phyloP scores from a whole-genome alignment of 1,140 invertebrate genomes.

The Bombyx mandarina region DNA sequence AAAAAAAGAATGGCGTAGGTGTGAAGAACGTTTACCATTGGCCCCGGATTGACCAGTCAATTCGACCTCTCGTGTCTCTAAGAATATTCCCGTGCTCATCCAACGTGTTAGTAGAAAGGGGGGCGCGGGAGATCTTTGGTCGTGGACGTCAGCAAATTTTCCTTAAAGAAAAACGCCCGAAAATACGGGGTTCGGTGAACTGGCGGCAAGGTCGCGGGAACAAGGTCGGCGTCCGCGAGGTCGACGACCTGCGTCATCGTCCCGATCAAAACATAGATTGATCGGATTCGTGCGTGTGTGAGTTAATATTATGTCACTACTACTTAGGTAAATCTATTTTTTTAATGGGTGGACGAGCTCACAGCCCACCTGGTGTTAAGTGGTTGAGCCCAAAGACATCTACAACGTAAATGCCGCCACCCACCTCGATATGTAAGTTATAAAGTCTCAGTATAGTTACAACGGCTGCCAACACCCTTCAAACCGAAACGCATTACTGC shows the following conservation, averaged over 20 bases:
- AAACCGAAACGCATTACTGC: too few species aligned
- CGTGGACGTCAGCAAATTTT: constrained; percentile 43
- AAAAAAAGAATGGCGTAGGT: constrained; percentile 4
- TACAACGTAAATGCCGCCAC: too few species aligned
- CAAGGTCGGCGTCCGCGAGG: constrained; percentile 35
- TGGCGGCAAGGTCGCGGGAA: constrained; percentile 32
- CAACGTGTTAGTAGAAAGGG: constrained; percentile 6
- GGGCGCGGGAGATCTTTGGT: constrained; percentile 18
- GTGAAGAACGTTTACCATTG: constrained; percentile 29
- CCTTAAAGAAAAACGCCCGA: constrained; percentile 54
- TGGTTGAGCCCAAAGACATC: too few species aligned
- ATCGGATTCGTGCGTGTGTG: constrained; percentile 1
- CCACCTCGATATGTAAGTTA: too few species aligned
- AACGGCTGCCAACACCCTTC: too few species aligned
- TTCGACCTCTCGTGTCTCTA: constrained; percentile 13
- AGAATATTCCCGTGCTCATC: too few species aligned
- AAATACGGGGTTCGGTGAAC: constrained; percentile 38
- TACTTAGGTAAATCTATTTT: too few species aligned
- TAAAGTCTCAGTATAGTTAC: too few species aligned
- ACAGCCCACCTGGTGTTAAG: too few species aligned
- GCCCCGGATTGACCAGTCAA: constrained; percentile 16
- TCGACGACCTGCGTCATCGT: constrained; percentile 21
- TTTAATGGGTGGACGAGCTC: too few species aligned
- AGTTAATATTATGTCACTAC: too few species aligned
- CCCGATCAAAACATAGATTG: constrained; percentile 31